These are phyloP conservation scores for Meda fulgida DNA, from an alignment of 2,797 vertebrate species.

Conservation along the genomic window DNA sequence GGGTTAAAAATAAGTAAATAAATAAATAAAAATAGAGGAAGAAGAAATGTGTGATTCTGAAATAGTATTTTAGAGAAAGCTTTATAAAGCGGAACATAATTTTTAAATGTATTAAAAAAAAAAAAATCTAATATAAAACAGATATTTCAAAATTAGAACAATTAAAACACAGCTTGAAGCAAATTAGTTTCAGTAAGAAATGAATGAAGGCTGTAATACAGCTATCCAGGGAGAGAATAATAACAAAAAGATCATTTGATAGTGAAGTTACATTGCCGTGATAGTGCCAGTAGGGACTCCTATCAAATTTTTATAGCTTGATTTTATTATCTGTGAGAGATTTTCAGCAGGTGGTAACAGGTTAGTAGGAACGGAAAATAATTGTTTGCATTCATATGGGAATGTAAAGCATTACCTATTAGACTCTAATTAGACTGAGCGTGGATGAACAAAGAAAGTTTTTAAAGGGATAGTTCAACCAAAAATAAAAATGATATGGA, in stretches of 20 bases:
- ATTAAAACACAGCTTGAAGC: conserved; percentile 32
- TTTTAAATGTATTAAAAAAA: too few species aligned
- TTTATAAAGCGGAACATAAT: background rate
- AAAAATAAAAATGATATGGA: background rate
- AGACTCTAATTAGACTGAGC: background rate
- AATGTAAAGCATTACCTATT: background rate
- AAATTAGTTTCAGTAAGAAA: conserved; percentile 30
- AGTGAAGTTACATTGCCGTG: conserved; percentile 9
- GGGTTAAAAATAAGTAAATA: background rate
- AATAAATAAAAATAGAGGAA: background rate
- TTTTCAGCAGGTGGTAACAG: conserved; percentile 10
- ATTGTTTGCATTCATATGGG: background rate
- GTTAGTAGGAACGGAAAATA: background rate
- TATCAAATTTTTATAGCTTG: conserved; percentile 15
- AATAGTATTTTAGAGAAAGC: background rate
- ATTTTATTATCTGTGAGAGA: background rate
- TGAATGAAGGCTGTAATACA: conserved; percentile 21
- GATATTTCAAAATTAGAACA: background rate
- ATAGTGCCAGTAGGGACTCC: background rate
- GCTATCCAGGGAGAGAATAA: background rate
- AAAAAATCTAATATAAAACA: background rate
- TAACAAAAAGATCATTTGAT: conserved; percentile 11
- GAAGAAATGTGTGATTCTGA: background rate
- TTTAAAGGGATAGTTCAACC: background rate
- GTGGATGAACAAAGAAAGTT: background rate